Percentiles rank a stretch among this genome's conserved stretches.
Conservation (phyloP, 2,888 invertebrate genomes). For the Atrina japonica region DNA sequence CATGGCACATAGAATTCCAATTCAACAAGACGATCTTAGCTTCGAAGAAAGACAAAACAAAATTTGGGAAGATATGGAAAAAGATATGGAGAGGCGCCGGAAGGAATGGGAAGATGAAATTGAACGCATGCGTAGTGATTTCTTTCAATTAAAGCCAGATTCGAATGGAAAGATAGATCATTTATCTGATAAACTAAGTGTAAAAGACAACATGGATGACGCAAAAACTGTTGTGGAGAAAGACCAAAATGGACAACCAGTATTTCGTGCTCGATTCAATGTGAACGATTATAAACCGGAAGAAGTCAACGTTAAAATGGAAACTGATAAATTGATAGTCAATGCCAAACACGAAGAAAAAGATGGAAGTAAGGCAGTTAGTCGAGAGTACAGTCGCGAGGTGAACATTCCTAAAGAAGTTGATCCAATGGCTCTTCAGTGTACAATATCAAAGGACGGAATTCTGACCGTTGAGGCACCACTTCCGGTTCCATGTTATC, state of each 20-base stretch:
- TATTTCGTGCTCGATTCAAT: conserved; percentile 73
- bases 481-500: conserved; percentile 54
- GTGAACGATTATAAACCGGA: conserved; percentile 74
- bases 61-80: conserved; percentile 77
- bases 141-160: conserved; percentile 75
- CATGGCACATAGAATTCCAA: conserved; percentile 77
- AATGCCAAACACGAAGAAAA: conserved; percentile 71
- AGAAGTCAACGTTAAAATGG: conserved; percentile 75
- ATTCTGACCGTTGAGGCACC: conserved; percentile 71
- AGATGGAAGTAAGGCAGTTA: conserved; percentile 68
- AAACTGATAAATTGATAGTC: conserved; percentile 70
- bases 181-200: conserved; percentile 58
- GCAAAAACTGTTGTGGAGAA: conserved; percentile 64
- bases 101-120: conserved; percentile 78
- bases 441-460: conserved; percentile 73
- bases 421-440: conserved; percentile 70
- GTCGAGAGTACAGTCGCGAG: conserved; percentile 73
- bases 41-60: conserved; percentile 77
- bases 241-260: conserved; percentile 64
- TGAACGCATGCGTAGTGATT: conserved; percentile 78
- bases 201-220: conserved; percentile 58
- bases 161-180: conserved; percentile 53
- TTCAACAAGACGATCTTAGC: conserved; percentile 75
- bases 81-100: conserved; percentile 73
- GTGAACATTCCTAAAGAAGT: conserved; percentile 72